Conservation (phyloP, 2,888 invertebrate species). For the Drosophila putrida region DNA sequence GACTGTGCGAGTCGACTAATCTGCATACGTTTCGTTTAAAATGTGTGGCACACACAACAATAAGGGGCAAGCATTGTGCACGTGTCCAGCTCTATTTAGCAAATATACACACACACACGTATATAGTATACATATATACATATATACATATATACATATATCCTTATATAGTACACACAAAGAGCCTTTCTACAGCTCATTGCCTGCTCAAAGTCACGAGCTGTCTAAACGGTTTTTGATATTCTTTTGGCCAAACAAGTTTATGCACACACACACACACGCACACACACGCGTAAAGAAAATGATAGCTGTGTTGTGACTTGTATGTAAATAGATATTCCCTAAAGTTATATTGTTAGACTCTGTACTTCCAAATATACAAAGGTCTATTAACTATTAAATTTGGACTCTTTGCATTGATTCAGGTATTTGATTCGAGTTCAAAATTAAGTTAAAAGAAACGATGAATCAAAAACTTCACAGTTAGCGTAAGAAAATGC, state of each 20-base stretch:
- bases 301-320: slow-evolving; percentile 15
- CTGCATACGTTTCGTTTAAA: slow-evolving; percentile 21
- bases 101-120: slow-evolving; percentile 7
- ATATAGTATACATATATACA: slow-evolving; percentile 12
- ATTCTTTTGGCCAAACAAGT: slow-evolving; percentile 48
- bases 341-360: slow-evolving; percentile 1
- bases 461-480: no score
- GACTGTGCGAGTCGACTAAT: slow-evolving; percentile 16
- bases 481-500: no score
- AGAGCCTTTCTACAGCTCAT: slow-evolving; percentile 20
- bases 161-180: background rate
- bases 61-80: slow-evolving; percentile 22
- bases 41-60: background rate
- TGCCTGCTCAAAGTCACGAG: slow-evolving; percentile 32
- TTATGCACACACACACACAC: background rate
- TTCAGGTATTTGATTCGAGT: no score
- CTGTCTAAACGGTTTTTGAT: slow-evolving; percentile 49
- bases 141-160: slow-evolving; percentile 1
- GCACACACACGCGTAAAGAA: background rate
- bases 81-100: slow-evolving; percentile 32
- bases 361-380: no score
- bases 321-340: slow-evolving; percentile 43
- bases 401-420: no score
- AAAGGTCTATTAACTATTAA: no score
- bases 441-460: no score